These are phyloP conservation scores for Gasteruption jaculator DNA, from an alignment of 2,888 invertebrate species.

Conservation along the genomic window DNA sequence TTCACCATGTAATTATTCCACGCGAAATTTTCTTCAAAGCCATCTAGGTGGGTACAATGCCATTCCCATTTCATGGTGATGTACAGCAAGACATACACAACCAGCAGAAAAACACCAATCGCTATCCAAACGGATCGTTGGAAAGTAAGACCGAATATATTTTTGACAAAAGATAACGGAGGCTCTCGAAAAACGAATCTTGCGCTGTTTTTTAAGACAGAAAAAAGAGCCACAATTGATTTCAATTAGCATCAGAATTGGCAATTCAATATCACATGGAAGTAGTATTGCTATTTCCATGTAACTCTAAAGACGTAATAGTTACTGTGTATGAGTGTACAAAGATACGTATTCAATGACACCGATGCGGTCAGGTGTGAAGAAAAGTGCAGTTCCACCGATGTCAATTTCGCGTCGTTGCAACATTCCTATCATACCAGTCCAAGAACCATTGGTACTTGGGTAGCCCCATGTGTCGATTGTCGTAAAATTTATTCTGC, in stretches of 20 bases:
- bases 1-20: too few relatives aligned
- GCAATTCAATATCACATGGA: not conserved
- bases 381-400: constrained; percentile 53
- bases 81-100: constrained; percentile 54
- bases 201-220: constrained; percentile 34
- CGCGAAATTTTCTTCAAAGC: too few relatives aligned
- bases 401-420: constrained; percentile 43
- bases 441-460: constrained; percentile 41
- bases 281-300: not conserved
- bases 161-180: constrained; percentile 67
- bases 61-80: constrained; percentile 55
- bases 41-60: constrained; percentile 20
- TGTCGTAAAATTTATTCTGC: constrained; percentile 32
- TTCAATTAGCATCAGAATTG: not conserved
- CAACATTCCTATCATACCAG: constrained; percentile 43
- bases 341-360: constrained; percentile 66
- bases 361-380: constrained; percentile 60
- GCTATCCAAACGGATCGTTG: constrained; percentile 63
- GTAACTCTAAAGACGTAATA: not conserved
- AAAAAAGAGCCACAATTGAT: not conserved
- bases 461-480: constrained; percentile 43
- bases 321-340: constrained; percentile 61
- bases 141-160: constrained; percentile 68
- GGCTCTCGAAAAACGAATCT: constrained; percentile 71
- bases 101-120: constrained; percentile 51